Conservation (phyloP, 2,113 vertebrate genomes). For the Bungarus multicinctus region DNA sequence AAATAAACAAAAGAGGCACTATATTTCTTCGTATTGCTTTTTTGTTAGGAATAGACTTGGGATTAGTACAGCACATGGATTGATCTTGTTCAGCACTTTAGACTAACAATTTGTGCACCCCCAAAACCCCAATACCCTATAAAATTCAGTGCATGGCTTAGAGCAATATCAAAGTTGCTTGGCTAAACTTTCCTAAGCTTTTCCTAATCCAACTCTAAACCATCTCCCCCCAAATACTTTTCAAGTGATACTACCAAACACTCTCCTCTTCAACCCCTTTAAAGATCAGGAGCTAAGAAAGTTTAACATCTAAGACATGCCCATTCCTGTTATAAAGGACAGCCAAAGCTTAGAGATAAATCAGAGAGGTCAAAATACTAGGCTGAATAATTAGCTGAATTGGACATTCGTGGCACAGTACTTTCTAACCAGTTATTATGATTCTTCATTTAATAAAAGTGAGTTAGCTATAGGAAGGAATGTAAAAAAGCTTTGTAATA, state of each 20-base stretch:
- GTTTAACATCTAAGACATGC: not conserved
- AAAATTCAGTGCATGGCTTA: not conserved
- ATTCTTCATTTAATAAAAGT: not conserved
- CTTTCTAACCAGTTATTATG: not conserved
- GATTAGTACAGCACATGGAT: not conserved
- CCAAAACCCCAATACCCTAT: not conserved
- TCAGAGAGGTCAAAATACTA: not conserved
- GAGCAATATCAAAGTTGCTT: not conserved
- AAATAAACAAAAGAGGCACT: not conserved
- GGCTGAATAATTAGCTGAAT: not conserved
- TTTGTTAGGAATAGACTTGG: not conserved
- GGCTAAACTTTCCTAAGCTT: not conserved
- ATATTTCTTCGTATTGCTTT: not conserved
- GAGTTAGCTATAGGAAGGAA: not conserved
- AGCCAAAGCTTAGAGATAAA: not conserved
- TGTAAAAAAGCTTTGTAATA: conserved; percentile 3
- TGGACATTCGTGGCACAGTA: not conserved
- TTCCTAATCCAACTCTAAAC: not conserved
- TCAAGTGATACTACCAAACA: not conserved
- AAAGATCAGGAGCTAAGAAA: not conserved
- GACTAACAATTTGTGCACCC: not conserved
- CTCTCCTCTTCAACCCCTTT: not conserved
- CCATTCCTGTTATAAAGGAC: not conserved
- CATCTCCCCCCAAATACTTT: not conserved
- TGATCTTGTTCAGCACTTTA: not conserved